Evolutionary conservation across 2,113 vertebrate species (phyloP), one percentile per base, ranked within the genome.

Genomic region (Syngnathus floridae): DNA sequence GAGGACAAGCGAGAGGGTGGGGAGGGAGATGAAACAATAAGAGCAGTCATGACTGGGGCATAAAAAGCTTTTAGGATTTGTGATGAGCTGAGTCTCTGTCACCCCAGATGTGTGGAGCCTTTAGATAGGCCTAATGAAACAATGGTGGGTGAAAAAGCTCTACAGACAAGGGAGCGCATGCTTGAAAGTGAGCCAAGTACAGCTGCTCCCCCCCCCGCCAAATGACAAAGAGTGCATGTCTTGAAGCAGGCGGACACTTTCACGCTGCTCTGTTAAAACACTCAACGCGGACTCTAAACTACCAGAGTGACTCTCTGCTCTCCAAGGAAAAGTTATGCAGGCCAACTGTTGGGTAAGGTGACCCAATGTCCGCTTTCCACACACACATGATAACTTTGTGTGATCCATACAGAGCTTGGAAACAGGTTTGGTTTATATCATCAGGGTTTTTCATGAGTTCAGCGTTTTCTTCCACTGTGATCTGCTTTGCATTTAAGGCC

Each of bases 31-130:
- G 71, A 73, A 71, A 79, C 67, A 81, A 78, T 71, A 74, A 65
- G 70, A 78, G 58, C 66, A 66, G 37, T 9, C 46, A 72, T n/a
- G 54, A 59, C 45, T 59, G 51, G 26, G 66, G 64, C 69, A 64
- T 66, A 67, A n/a, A 58, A 67, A 54, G 74, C 67, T 72, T 81
- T 78, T 67, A 68, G 75, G 80, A 80, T 82, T 83, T 84, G 77
- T 66, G 79, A 82, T 54, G 69, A 80, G 67, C 57, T 74, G 71
- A 74, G 75, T 60, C 71, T 70, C 64, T 75, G 72, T 81, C 71
- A 74, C 71, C 62, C 70, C 3, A 76, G 66, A 58, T 45, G 70
- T 59, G 69, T 71, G 80, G 82, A 80, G 66, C 75, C 77, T 80
- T 82, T 82, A 69, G 79, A 70, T 58, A 64, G 71, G 75, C 73